phyloP scores from a whole-genome alignment of 1,140 invertebrate species.

The Neodiprion lecontei region DNA sequence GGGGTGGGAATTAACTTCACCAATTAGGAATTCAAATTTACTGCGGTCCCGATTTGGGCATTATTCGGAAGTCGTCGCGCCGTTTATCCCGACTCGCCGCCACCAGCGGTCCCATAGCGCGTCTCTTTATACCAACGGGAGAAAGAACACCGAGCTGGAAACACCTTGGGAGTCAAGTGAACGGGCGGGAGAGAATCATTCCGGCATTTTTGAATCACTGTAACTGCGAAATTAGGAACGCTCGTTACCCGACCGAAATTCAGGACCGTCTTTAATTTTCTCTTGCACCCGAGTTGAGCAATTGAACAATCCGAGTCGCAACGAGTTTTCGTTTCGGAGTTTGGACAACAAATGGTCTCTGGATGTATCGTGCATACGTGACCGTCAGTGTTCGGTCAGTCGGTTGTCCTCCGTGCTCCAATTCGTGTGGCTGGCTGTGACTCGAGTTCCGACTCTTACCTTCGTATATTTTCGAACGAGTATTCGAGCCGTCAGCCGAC shows the following conservation, averaged over 20 bases:
- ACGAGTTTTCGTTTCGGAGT: neutral
- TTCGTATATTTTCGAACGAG: neutral
- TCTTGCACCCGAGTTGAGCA: neutral
- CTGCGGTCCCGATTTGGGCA: slow-evolving; percentile 44
- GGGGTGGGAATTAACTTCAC: slow-evolving; percentile 22
- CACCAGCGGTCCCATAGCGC: too few relatives aligned
- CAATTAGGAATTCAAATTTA: slow-evolving; percentile 55
- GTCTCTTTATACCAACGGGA: neutral
- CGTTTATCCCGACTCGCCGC: neutral
- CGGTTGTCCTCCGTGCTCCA: slow-evolving; percentile 1
- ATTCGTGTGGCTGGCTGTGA: neutral
- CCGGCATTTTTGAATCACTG: neutral
- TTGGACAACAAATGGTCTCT: neutral
- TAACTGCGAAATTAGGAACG: neutral
- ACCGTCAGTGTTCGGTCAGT: neutral
- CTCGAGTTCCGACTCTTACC: neutral
- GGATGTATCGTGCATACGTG: neutral
- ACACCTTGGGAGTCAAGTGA: neutral
- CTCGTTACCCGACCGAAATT: neutral
- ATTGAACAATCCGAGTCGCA: neutral
- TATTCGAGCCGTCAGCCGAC: neutral
- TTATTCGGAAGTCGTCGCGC: slow-evolving; percentile 22
- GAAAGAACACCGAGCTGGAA: neutral
- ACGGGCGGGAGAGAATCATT: neutral
- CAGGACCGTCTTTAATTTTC: neutral